Evolutionary conservation across 2,888 invertebrate species (phyloP).

Genomic region (Ectemnius lituratus): DNA sequence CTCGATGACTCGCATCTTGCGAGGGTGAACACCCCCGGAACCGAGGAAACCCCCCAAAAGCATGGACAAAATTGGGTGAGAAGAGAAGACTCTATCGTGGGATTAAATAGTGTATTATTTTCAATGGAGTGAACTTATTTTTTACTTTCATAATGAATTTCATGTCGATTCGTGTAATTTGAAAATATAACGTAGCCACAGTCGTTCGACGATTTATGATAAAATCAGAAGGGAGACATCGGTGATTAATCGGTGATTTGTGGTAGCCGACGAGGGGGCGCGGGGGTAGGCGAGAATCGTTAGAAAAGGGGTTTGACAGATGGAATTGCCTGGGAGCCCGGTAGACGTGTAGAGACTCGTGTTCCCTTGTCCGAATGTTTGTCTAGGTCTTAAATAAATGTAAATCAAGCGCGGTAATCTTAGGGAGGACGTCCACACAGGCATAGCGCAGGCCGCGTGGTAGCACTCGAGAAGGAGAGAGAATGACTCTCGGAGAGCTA

Average conservation of each 20-base stretch:
- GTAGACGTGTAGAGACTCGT: constrained; percentile 66
- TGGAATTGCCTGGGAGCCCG: constrained; percentile 53
- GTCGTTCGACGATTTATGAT: constrained; percentile 3
- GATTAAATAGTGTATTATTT: not conserved
- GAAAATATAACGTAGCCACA: not conserved
- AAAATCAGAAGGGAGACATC: constrained; percentile 6
- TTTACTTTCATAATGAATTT: too few species aligned
- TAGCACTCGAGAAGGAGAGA: too few species aligned
- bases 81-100: not conserved
- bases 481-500: constrained; percentile 52
- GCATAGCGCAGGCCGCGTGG: not conserved
- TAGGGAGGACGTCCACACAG: constrained; percentile 43
- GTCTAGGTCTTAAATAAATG: constrained; percentile 69
- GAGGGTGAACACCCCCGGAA: constrained; percentile 9
- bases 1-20: constrained; percentile 16
- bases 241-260: constrained; percentile 42
- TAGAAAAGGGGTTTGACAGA: constrained; percentile 47
- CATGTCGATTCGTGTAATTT: not conserved
- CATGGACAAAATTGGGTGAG: not conserved
- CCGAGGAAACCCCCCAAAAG: constrained; percentile 11
- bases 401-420: constrained; percentile 67
- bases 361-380: constrained; percentile 62
- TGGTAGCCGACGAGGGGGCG: constrained; percentile 13
- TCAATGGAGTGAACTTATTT: too few species aligned
- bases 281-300: constrained; percentile 25